Percentiles rank a stretch among this genome's conserved stretches.
These are phyloP conservation scores for Picathartes gymnocephalus DNA, from an alignment of 2,113 vertebrate species.

Conservation along the genomic window DNA sequence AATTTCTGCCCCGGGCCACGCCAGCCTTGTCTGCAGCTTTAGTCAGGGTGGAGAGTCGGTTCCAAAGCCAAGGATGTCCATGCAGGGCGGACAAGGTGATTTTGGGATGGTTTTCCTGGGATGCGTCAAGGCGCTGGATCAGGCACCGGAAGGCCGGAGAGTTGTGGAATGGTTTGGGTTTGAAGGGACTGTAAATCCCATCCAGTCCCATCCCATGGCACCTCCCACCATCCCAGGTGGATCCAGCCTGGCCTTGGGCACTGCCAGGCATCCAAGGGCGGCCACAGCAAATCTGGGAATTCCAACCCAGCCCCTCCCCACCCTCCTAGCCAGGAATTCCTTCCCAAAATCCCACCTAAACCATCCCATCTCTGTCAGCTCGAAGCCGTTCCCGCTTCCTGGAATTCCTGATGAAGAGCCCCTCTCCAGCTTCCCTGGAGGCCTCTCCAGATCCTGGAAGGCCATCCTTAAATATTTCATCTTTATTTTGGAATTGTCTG, in stretches of 20 bases:
- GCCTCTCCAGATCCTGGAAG: not conserved
- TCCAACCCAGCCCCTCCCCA: not conserved
- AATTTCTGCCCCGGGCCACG: not conserved
- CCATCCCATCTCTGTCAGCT: not conserved
- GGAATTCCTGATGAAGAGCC: not conserved
- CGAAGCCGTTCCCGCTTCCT: not conserved
- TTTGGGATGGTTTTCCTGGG: not conserved
- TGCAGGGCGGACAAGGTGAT: not conserved
- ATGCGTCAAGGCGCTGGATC: not conserved
- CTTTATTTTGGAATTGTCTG: not conserved
- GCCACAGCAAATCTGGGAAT: not conserved
- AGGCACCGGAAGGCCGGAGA: not conserved
- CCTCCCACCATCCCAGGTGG: too few relatives aligned
- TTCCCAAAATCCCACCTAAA: rapidly evolving
- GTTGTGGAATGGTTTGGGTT: not conserved
- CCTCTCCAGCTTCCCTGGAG: not conserved
- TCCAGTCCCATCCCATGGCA: too few relatives aligned
- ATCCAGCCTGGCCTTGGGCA: too few relatives aligned
- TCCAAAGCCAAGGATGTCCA: not conserved
- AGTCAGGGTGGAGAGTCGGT: not conserved
- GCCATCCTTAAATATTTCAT: not conserved
- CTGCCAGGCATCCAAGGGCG: not conserved
- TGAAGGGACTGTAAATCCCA: not conserved
- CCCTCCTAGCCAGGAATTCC: not conserved
- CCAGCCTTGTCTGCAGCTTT: not conserved